Conservation (phyloP, 2,888 invertebrate genomes). For the Xanthia togata region DNA sequence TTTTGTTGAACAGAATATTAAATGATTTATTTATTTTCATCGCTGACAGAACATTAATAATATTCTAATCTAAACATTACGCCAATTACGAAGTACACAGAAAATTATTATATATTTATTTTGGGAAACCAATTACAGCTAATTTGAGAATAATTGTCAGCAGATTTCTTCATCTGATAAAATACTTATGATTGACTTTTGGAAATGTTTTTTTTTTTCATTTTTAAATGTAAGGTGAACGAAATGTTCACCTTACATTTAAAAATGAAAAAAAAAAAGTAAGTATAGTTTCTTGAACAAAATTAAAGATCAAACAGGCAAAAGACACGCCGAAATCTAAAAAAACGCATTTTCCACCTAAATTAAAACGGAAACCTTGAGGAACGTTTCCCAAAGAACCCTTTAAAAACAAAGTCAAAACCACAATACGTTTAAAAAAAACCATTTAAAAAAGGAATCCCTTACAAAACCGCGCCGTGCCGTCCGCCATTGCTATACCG, state of each 20-base stretch:
- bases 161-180: not conserved
- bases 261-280: too few relatives aligned
- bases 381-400: not conserved
- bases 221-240: not conserved
- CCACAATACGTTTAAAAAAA: slow-evolving; percentile 39
- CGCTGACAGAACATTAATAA: too few relatives aligned
- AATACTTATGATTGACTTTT: not conserved
- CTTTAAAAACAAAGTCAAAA: not conserved
- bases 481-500: slow-evolving; percentile 50
- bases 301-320: not conserved
- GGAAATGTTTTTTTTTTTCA: too few relatives aligned
- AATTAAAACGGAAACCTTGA: not conserved
- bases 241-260: too few relatives aligned
- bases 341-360: not conserved
- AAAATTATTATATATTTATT: too few relatives aligned
- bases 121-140: too few relatives aligned
- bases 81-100: too few relatives aligned
- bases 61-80: too few relatives aligned
- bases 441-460: slow-evolving; percentile 47
- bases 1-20: too few relatives aligned
- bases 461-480: slow-evolving; percentile 40
- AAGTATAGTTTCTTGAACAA: not conserved
- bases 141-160: too few relatives aligned
- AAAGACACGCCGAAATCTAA: not conserved
- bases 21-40: too few relatives aligned